Conservation (phyloP, 2,113 vertebrate genomes). For the Raphicerus campestris region DNA sequence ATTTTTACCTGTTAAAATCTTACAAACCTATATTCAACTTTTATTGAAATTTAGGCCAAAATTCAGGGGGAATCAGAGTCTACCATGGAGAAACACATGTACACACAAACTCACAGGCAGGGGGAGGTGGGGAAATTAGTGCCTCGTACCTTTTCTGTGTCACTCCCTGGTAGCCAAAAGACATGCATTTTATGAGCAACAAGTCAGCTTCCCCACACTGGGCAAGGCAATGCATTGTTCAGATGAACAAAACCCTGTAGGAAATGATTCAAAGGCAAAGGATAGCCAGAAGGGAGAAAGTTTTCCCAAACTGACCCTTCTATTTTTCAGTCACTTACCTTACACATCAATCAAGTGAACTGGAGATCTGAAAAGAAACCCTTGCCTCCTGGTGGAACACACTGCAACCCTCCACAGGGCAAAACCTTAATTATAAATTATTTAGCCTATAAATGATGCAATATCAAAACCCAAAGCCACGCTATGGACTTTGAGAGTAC, state of each 20-base stretch:
- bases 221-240: neutral
- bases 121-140: neutral
- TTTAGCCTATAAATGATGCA: neutral
- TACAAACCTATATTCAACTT: neutral
- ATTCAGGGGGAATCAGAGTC: neutral
- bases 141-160: neutral
- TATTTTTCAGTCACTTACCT: neutral
- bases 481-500: neutral
- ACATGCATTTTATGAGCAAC: neutral
- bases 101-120: neutral
- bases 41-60: neutral
- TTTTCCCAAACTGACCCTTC: neutral
- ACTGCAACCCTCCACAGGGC: neutral
- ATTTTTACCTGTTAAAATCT: neutral
- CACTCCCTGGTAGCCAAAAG: neutral
- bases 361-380: neutral
- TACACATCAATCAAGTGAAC: slow-evolving; percentile 36
- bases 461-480: neutral
- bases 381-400: neutral
- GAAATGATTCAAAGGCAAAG: slow-evolving; percentile 16
- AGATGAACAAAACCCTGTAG: neutral
- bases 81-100: neutral
- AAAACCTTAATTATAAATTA: slow-evolving; percentile 28
- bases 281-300: neutral
- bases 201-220: neutral